Conservation (phyloP, 1,140 invertebrate genomes). For the Scaptomyza hsui region DNA sequence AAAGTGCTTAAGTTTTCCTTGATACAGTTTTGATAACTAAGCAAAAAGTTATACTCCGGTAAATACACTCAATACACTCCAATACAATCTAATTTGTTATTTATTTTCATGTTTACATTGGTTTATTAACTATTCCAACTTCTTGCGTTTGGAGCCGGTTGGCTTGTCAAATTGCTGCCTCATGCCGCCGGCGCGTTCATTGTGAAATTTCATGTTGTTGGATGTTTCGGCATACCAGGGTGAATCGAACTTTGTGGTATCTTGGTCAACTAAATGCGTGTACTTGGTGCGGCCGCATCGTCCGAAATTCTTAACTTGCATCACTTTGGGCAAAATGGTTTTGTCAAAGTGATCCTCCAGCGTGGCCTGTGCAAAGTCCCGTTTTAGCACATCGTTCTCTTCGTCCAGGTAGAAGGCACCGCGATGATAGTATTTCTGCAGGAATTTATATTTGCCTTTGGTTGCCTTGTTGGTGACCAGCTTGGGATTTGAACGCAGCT, state of each 20-base stretch:
- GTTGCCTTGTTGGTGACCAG: slow-evolving; percentile 96
- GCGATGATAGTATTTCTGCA: slow-evolving; percentile 99
- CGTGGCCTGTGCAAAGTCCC: slow-evolving; percentile 98
- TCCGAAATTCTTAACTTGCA: slow-evolving; percentile 99
- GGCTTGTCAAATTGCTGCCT: slow-evolving; percentile 97
- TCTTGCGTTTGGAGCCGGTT: slow-evolving; percentile 88
- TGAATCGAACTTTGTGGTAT: slow-evolving; percentile 98
- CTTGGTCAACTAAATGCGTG: slow-evolving; percentile 99
- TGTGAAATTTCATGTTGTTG: slow-evolving; percentile 94
- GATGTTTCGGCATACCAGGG: slow-evolving; percentile 96
- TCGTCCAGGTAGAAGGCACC: slow-evolving; percentile 99
- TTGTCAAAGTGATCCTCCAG: slow-evolving; percentile 99
- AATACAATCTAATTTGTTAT: slow-evolving; percentile 1
- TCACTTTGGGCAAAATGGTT: slow-evolving; percentile 98
- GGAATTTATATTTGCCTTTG: slow-evolving; percentile 99
- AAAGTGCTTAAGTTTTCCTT: no score
- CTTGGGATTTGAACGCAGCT: slow-evolving; percentile 96
- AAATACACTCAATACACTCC: no score
- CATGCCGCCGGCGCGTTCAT: slow-evolving; percentile 96
- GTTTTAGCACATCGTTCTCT: slow-evolving; percentile 96
- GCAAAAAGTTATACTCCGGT: no score
- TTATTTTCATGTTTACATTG: slow-evolving; percentile 19
- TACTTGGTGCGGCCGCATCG: slow-evolving; percentile 99
- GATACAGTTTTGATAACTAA: no score
- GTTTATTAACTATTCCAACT: slow-evolving; percentile 61